Base-by-base conservation (phyloP, 23 tunicate species). In the Phallusia fumigata region DNA sequence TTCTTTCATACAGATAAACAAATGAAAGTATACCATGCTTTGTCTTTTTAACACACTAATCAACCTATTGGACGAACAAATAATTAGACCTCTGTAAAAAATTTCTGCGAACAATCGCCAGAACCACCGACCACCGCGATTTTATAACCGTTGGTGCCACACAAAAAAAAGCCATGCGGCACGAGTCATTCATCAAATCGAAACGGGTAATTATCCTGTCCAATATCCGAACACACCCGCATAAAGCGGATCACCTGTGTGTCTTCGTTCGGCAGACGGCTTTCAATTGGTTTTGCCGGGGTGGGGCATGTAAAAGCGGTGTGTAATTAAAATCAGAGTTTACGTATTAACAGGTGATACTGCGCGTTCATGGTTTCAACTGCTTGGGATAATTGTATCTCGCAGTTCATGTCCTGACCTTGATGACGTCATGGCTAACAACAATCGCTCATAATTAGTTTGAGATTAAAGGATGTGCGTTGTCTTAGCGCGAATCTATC, bases 151-250 rank as follows among this genome's bases (percentile, higher is more conserved):
- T n/a, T n/a, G n/a, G n/a, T n/a, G n/a, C 28, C 15, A 13, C 28
- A 40, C 69, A 58, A 13, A 58, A 22, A 58, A 58, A 58, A 2
- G 69, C 69, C 69, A 58, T 16, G 69, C 69, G 69, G 2, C 28
- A 5, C 11, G 16, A 21, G 26, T 24, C 15, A 58, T 58, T 21
- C 26, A 58, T 58, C 69, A 58, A 40, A 22, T 16, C 28, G 11
- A 13, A 58, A 24, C 69, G 15, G 69, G 69, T 13, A 58, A 58
- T 58, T 58, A 21, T 21, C 15, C 28, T 5, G 28, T 22, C 69
- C 26, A 58, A 8, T 58, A 58, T 58, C 69, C 69, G 69, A 58
- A 58, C 69, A 58, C 69, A 24, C 69, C 69, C 69, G 28, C 28
- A 1, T 21, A 58, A 58, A 58, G 8, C 69, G 28, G 69, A 58